These are phyloP conservation scores for Magallana nippona DNA, from an alignment of 2,888 invertebrate species.

Conservation along the genomic window DNA sequence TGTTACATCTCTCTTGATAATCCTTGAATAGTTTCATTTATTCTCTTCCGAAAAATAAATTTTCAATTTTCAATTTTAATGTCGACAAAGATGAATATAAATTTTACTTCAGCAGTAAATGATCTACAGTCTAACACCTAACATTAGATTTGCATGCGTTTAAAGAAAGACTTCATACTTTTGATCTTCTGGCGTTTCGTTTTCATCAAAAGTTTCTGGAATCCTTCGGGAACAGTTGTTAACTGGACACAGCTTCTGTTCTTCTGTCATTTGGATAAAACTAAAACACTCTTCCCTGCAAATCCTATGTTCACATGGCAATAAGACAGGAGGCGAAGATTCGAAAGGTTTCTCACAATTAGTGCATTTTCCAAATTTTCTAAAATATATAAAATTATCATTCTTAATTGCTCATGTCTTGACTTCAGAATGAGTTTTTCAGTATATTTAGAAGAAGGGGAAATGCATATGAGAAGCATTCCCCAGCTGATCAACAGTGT, in stretches of 20 bases:
- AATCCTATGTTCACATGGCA: not conserved
- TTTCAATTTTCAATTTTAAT: too few species aligned
- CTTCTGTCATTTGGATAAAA: not conserved
- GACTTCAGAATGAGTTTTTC: too few species aligned
- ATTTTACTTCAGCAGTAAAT: too few species aligned
- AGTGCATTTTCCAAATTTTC: not conserved
- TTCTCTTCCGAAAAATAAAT: not conserved
- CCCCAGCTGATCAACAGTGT: too few species aligned
- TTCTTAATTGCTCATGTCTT: too few species aligned
- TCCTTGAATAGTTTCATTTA: slow-evolving; percentile 31
- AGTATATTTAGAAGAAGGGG: too few species aligned
- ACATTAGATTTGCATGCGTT: too few species aligned
- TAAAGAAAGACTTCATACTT: too few species aligned
- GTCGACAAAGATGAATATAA: too few species aligned
- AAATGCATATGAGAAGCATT: too few species aligned
- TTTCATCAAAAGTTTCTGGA: not conserved
- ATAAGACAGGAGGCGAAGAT: not conserved
- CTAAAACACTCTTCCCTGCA: slow-evolving; percentile 17
- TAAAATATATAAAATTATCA: not conserved
- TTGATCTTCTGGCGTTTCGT: not conserved
- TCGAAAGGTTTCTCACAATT: not conserved
- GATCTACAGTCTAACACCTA: too few species aligned
- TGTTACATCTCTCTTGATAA: slow-evolving; percentile 50
- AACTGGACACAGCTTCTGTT: not conserved
- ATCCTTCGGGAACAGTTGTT: not conserved